A percentile compares a stretch with the other conserved stretches of the same genome.
Conservation (phyloP, 2,797 vertebrate species). For the Microchirus variegatus region DNA sequence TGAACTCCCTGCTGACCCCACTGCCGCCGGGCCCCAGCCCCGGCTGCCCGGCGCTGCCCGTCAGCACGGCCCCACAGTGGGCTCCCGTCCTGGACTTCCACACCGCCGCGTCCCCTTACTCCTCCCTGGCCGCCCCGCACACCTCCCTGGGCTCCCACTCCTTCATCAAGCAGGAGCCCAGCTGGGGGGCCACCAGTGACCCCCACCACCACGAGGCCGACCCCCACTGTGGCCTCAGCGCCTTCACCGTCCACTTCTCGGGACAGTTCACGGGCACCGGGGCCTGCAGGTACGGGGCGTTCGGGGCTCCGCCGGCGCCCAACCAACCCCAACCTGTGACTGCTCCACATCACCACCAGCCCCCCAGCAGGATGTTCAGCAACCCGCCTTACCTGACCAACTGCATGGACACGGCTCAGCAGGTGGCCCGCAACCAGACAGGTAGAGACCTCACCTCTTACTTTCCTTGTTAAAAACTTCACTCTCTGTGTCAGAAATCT, state of each 20-base stretch:
- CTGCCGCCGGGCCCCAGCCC: constrained; percentile 81
- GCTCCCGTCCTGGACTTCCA: constrained; percentile 90
- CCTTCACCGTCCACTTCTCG: constrained; percentile 97
- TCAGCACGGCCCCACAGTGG: constrained; percentile 93
- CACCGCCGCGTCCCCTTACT: constrained; percentile 88
- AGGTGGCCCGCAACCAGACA: constrained; percentile 88
- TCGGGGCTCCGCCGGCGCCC: constrained; percentile 78
- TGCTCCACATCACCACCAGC: constrained; percentile 89
- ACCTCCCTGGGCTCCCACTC: constrained; percentile 89
- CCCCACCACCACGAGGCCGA: constrained; percentile 83
- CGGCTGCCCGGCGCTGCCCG: constrained; percentile 87
- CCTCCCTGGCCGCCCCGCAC: constrained; percentile 87
- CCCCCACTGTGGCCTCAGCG: constrained; percentile 91
- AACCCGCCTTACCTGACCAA: constrained; percentile 92
- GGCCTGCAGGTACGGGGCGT: constrained; percentile 93
- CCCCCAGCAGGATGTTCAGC: constrained; percentile 92
- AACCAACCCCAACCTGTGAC: constrained; percentile 86
- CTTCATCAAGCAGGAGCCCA: constrained; percentile 98
- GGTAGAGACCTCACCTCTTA: constrained; percentile 61
- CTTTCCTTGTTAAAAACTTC: too few relatives aligned
- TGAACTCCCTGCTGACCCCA: constrained; percentile 90
- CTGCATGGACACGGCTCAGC: constrained; percentile 90
- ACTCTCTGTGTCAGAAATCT: too few relatives aligned
- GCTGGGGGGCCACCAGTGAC: constrained; percentile 89
- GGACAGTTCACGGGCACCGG: constrained; percentile 97